phyloP scores from a whole-genome alignment of 2,797 vertebrate genomes.

The Phalloptychus januarius region DNA sequence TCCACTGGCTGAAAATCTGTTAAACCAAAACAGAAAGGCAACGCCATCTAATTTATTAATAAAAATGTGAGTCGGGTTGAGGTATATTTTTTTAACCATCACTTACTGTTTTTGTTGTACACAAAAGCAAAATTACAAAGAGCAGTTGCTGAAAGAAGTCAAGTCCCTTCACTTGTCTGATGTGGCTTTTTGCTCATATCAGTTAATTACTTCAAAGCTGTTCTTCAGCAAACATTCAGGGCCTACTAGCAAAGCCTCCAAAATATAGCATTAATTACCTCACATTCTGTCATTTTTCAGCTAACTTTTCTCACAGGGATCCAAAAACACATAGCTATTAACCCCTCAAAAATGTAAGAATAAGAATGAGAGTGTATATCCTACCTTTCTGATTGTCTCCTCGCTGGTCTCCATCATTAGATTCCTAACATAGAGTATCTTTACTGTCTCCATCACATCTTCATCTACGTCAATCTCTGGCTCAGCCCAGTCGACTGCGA shows the following conservation, averaged over 20 bases:
- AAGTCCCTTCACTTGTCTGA: neutral
- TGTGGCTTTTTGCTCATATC: neutral
- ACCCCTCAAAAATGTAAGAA: neutral
- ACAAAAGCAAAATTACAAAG: neutral
- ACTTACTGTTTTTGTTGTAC: neutral
- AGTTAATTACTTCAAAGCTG: neutral
- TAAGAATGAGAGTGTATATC: neutral
- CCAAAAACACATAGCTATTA: neutral
- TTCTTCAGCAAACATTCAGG: neutral
- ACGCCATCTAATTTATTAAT: neutral
- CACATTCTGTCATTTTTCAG: neutral
- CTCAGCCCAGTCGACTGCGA: conserved; percentile 98
- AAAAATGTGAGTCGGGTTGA: neutral
- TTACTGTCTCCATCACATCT: conserved; percentile 99
- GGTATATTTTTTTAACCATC: neutral
- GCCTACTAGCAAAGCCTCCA: neutral
- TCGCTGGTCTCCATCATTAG: conserved; percentile 99
- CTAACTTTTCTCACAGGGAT: neutral
- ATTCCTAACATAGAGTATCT: conserved; percentile 98
- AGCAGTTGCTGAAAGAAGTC: neutral
- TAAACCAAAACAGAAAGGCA: conserved; percentile 38
- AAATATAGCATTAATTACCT: neutral
- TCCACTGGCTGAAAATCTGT: conserved; percentile 94
- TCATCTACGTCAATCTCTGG: conserved; percentile 99
- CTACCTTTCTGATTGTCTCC: conserved; percentile 86